These are phyloP conservation scores for Drosophila cognata DNA, from an alignment of 2,888 invertebrate species.

Conservation along the genomic window DNA sequence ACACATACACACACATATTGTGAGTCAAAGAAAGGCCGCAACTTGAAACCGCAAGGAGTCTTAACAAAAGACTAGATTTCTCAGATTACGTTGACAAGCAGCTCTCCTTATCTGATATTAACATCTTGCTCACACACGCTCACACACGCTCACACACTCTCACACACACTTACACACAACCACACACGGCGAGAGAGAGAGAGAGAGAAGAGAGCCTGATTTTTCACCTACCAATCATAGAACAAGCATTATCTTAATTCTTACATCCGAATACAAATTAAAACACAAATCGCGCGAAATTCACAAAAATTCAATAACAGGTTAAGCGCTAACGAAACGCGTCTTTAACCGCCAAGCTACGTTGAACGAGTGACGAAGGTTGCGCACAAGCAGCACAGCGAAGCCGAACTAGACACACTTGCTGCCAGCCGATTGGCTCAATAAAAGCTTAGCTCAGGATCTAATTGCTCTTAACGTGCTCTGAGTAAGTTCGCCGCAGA, in stretches of 20 bases:
- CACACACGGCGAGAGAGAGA: constrained; percentile 1
- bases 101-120: constrained; percentile 40
- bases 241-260: constrained; percentile 31
- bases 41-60: constrained; percentile 37
- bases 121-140: constrained; percentile 32
- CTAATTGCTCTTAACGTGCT: neutral
- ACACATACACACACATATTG: constrained; percentile 30
- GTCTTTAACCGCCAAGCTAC: constrained; percentile 56
- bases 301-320: neutral
- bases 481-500: neutral
- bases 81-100: constrained; percentile 64
- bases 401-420: constrained; percentile 50
- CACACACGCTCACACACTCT: neutral
- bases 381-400: constrained; percentile 17
- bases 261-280: constrained; percentile 3
- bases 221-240: constrained; percentile 65
- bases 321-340: constrained; percentile 35
- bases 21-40: constrained; percentile 44
- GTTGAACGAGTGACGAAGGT: constrained; percentile 46
- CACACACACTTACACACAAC: constrained; percentile 8
- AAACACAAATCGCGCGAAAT: constrained; percentile 11
- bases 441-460: constrained; percentile 33
- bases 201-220: constrained; percentile 15
- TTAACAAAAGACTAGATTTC: constrained; percentile 71
- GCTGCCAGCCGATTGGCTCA: constrained; percentile 43